Evolutionary conservation across 1,140 invertebrate species (phyloP), one percentile per base, ranked within the genome.

Genomic region (Listronotus bonariensis): DNA sequence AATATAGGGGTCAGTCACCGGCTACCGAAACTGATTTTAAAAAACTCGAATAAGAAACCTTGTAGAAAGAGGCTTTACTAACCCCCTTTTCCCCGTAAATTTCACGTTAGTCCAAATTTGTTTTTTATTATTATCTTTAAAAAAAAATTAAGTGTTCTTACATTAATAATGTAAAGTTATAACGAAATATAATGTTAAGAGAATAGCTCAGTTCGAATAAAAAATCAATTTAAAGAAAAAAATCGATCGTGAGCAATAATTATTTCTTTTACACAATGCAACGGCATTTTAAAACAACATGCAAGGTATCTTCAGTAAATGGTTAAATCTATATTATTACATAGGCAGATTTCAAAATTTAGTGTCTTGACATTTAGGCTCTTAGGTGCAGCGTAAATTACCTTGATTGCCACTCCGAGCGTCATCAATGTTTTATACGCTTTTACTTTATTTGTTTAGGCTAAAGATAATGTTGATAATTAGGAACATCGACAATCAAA

Each of bases 321-420:
- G 32, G 51, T 14, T 18, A 38, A 53, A 53, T 53, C 51, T 38
- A 20, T 53, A 53, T 53, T 53, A 53, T 53, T 53, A 53, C 11
- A 53, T 36, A 53, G 36, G 51, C 31, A 53, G 51, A 53, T 53
- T 53, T 53, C 51, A 53, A 53, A 53, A 53, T 53, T 53, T 53
- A 36, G 51, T 53, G 51, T 34, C 51, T 53, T 53, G 51, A 53
- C 51, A 53, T 53, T 53, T 53, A 53, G 31, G 14, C 14, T 14
- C 6, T 36, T 53, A 36, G 51, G 51, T 53, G 51, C 51, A 53
- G 51, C 51, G 51, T 53, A 38, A 53, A 53, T 53, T 53, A 38
- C 32, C 36, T 53, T 53, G n/a, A 38, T 53, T 53, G 51, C 51
- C 51, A 53, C 32, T 53, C 34, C 14, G 36, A n/a, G 14, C 31